Evolutionary conservation across 2,797 vertebrate genomes (phyloP).

Genomic region (Notolabrus celidotus): DNA sequence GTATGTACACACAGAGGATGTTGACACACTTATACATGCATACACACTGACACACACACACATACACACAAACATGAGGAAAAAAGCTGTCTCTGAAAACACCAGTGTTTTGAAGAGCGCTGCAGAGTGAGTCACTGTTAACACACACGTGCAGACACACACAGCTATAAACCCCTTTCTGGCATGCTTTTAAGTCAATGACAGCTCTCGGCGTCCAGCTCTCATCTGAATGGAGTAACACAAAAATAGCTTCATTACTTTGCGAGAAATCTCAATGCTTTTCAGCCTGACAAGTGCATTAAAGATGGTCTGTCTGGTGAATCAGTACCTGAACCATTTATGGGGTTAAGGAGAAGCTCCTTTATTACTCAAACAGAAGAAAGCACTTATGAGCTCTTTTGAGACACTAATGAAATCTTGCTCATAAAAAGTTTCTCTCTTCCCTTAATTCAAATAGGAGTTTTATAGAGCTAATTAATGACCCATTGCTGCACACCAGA

Average conservation of each 20-base stretch:
- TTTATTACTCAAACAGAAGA: constrained; percentile 43
- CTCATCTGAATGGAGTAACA: constrained; percentile 48
- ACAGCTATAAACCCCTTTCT: constrained; percentile 36
- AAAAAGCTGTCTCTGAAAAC: constrained; percentile 37
- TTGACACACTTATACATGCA: constrained; percentile 23
- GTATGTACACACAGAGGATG: constrained; percentile 31
- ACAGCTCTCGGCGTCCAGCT: constrained; percentile 52
- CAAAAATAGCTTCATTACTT: constrained; percentile 57
- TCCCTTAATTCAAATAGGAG: constrained; percentile 52
- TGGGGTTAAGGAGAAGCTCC: constrained; percentile 49
- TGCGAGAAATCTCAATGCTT: constrained; percentile 42
- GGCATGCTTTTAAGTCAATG: constrained; percentile 61
- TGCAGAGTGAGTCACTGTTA: constrained; percentile 57
- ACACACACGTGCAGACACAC: constrained; percentile 28
- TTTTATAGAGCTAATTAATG: constrained; percentile 65
- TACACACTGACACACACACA: neutral
- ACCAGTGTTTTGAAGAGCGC: constrained; percentile 34
- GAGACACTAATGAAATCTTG: constrained; percentile 50
- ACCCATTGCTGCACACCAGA: constrained; percentile 44
- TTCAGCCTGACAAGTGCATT: constrained; percentile 43
- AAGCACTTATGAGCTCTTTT: constrained; percentile 46
- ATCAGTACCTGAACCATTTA: constrained; percentile 52
- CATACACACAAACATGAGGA: constrained; percentile 18
- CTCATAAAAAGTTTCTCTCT: constrained; percentile 49
- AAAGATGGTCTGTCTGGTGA: constrained; percentile 44